A percentile compares a stretch with the other conserved stretches of the same genome.
Evolutionary conservation across 2,113 vertebrate species (phyloP).

Genomic region (Hyperoodon ampullatus): DNA sequence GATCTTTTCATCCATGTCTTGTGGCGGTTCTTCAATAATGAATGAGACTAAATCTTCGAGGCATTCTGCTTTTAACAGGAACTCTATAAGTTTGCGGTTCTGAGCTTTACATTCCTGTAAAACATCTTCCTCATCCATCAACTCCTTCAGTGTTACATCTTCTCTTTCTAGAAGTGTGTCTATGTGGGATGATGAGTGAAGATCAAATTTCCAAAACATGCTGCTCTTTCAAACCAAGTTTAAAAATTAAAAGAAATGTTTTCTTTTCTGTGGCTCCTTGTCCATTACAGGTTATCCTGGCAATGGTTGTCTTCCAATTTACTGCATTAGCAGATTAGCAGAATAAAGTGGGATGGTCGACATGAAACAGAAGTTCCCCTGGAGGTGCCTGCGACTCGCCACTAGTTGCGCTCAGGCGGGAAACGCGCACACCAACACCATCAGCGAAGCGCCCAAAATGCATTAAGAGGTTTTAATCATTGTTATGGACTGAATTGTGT

Average conservation of each 20-base stretch:
- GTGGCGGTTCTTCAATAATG: slow-evolving; percentile 96
- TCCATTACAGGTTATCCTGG: no score
- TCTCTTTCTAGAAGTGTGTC: slow-evolving; percentile 98
- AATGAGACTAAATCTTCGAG: slow-evolving; percentile 97
- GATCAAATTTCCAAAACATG: slow-evolving; percentile 99
- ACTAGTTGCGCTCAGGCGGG: slow-evolving; percentile 84
- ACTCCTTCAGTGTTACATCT: slow-evolving; percentile 96
- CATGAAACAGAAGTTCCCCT: background rate
- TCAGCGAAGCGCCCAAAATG: slow-evolving; percentile 87
- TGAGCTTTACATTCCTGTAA: slow-evolving; percentile 99
- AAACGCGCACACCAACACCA: slow-evolving; percentile 84
- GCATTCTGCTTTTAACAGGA: slow-evolving; percentile 96
- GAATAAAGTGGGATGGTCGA: no score
- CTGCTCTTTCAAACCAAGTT: slow-evolving; percentile 84
- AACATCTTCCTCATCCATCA: slow-evolving; percentile 99
- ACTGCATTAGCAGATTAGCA: no score
- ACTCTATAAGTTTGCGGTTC: slow-evolving; percentile 98
- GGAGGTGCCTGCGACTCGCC: slow-evolving; percentile 68
- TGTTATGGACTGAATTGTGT: background rate
- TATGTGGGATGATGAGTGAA: slow-evolving; percentile 99
- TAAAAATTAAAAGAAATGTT: no score
- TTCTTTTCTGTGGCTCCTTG: no score
- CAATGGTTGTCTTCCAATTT: no score
- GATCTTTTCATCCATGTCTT: slow-evolving; percentile 97
- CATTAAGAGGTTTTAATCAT: background rate